Base-by-base conservation (phyloP, 2,113 vertebrate species). In the Macquaria australasica region DNA sequence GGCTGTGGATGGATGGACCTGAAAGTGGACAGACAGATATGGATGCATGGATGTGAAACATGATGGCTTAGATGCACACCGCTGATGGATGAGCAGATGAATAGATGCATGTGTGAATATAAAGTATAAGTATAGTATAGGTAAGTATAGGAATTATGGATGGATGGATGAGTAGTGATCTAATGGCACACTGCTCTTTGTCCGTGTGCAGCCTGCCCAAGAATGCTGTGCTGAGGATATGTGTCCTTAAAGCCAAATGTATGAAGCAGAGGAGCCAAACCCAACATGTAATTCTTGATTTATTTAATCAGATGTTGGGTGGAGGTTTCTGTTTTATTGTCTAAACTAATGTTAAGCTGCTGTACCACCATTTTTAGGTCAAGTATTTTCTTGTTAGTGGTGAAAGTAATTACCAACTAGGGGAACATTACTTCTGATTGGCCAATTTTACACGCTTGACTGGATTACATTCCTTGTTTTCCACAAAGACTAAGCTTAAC, bases 21-120 rank as follows among this genome's bases (percentile, higher is more conserved):
- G 77, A 71, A 74, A 86, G 82, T 79, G 63, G 16, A 87, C 63
- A 14, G 69, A 86, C 81, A 79, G 45, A 69, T 85, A 60, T 69
- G 56, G 25, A 66, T 84, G 69, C 2, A 81, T 55, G 18, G 75
- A 71, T 73, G 34, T 84, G 74, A 59, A 51, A 72, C 53, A 55
- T 67, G 77, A 82, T 69, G 48, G 64, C 59, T 82, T 20, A 9
- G 77, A 72, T 74, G 73, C 8, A 59, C 77, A 63, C 64, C 53
- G 15, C 23, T 82, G 77, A 88, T 89, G 75, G 56, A 87, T 71
- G 83, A 39, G 31, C n/a, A 50, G 53, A 78, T 70, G 78, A 81
- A 70, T 58, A n/a, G 70, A 41, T 72, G 74, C 77, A 82, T 62
- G 84, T 89, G 83, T 69, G 84, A 85, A 83, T 73, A 63, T 84